phyloP scores from a whole-genome alignment of 2,113 vertebrate species.

The Aepyceros melampus region DNA sequence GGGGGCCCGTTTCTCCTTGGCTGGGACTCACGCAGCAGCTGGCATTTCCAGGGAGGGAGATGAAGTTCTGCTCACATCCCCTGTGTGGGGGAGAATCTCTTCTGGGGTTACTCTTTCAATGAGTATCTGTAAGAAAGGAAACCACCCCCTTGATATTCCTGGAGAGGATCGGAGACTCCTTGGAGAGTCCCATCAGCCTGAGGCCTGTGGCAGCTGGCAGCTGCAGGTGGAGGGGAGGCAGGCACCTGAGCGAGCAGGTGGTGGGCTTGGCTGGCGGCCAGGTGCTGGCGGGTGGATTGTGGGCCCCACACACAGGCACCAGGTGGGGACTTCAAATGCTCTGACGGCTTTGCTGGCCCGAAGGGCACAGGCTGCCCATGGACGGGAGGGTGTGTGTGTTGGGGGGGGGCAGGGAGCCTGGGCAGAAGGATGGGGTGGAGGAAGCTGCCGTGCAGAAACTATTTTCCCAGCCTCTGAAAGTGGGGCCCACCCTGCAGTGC shows the following conservation, averaged over 20 bases:
- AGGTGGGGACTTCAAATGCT: background rate
- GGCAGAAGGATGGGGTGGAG: background rate
- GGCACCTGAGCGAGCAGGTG: conserved; percentile 6
- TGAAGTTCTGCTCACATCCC: background rate
- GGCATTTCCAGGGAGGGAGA: background rate
- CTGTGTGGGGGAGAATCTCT: conserved; percentile 9
- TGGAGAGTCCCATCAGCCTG: background rate
- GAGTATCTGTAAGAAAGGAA: background rate
- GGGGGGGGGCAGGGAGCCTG: rapidly evolving
- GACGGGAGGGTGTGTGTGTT: too few species aligned
- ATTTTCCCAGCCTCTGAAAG: background rate
- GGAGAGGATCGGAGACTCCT: background rate
- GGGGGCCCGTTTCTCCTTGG: background rate
- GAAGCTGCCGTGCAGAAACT: background rate
- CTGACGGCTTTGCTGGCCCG: background rate
- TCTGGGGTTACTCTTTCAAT: background rate
- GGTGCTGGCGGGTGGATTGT: background rate
- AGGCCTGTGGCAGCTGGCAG: background rate
- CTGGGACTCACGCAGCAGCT: rapidly evolving
- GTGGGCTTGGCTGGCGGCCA: background rate
- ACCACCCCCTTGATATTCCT: background rate
- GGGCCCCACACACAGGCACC: background rate
- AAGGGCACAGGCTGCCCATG: background rate
- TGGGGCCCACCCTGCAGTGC: too few species aligned
- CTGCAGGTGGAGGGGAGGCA: background rate